Conservation (phyloP, 2,797 vertebrate genomes). For the Molothrus aeneus region DNA sequence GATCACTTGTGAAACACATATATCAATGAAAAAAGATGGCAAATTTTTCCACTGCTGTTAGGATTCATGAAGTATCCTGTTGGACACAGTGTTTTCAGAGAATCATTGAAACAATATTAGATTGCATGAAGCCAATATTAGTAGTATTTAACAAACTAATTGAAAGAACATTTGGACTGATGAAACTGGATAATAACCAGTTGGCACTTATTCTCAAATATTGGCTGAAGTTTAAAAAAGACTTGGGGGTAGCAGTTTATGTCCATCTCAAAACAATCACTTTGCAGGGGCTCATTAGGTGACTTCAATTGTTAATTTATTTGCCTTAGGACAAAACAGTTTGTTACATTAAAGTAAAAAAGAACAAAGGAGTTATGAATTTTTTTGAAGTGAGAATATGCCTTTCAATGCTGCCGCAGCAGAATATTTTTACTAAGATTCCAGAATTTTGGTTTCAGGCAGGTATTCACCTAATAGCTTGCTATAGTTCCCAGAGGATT, state of each 20-base stretch:
- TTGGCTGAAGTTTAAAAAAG: background rate
- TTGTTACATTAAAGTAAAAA: background rate
- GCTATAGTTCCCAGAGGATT: background rate
- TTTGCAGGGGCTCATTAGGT: background rate
- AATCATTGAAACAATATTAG: background rate
- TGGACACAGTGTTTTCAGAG: background rate
- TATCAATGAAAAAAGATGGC: background rate
- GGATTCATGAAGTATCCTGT: background rate
- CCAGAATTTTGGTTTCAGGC: background rate
- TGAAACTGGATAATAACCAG: conserved; percentile 22
- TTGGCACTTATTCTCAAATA: background rate
- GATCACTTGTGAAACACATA: background rate
- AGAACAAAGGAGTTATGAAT: background rate
- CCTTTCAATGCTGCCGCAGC: background rate
- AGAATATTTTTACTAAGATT: background rate
- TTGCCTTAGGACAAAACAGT: background rate
- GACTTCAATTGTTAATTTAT: background rate
- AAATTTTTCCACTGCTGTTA: background rate
- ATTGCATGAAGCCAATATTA: background rate
- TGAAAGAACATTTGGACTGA: background rate
- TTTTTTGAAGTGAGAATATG: background rate
- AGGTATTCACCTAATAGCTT: background rate
- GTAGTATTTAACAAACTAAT: background rate
- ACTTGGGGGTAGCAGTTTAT: background rate
- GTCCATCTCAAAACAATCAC: background rate